Conservation (phyloP, 2,888 invertebrate genomes). For the Lochmaea capreae region DNA sequence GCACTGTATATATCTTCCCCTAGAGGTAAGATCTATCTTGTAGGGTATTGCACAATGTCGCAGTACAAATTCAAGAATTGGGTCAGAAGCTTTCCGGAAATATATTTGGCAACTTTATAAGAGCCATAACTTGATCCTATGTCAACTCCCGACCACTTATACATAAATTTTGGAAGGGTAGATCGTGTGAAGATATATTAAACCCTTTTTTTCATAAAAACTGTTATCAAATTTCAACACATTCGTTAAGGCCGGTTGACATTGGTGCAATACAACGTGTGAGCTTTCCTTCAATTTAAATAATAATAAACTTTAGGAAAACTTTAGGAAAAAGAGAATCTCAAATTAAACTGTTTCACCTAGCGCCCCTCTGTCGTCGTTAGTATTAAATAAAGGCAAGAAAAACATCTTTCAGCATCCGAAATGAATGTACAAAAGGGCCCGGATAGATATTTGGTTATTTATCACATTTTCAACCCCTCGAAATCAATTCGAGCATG, state of each 20-base stretch:
- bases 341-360: conserved; percentile 10
- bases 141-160: not conserved
- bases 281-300: too few relatives aligned
- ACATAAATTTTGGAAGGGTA: conserved; percentile 7
- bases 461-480: conserved; percentile 44
- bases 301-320: too few relatives aligned
- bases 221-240: not conserved
- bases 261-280: too few relatives aligned
- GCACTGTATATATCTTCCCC: not conserved
- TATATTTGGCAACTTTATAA: conserved; percentile 13
- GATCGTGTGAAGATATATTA: not conserved
- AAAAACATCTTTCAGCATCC: conserved; percentile 37
- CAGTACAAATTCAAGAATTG: not conserved
- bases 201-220: not conserved
- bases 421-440: conserved; percentile 29
- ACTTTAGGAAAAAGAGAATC: not conserved
- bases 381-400: conserved; percentile 27
- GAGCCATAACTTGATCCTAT: conserved; percentile 6
- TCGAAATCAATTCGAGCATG: conserved; percentile 47
- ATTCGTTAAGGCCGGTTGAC: too few relatives aligned
- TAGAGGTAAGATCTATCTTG: not conserved
- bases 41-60: not conserved
- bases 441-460: conserved; percentile 42
- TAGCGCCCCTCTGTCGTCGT: conserved; percentile 14
- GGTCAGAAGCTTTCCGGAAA: not conserved